Base-by-base conservation (phyloP, 1,140 invertebrate species). In the Heliconius hermathena region DNA sequence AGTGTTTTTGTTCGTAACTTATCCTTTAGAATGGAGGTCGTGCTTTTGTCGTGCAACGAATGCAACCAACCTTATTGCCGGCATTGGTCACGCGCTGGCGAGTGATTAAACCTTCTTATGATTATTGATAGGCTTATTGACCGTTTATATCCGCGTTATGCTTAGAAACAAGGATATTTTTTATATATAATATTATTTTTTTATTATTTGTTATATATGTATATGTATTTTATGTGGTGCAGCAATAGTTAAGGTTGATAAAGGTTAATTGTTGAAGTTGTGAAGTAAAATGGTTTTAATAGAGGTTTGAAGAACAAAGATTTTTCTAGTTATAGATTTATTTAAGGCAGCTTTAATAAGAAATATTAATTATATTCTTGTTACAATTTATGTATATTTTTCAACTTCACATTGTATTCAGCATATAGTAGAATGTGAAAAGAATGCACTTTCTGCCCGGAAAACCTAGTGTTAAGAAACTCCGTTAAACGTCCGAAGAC, bases 21-120 rank as follows among this genome's bases (percentile, higher is more conserved):
- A 80, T 80, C 74, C 70, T 76, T 80, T 75, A 49, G 26, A 49
- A 73, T 80, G 11, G 41, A 80, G 78, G 78, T 66, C 73, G 78
- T 73, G 77, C 76, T 70, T 54, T 82, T 66, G 72, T 74, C 18
- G 38, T 74, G 77, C 77, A 76, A 73, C 71, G 76, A 74, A 74
- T 78, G 76, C 80, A 76, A 52, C 80, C 77, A 73, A 81, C 80
- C 80, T 81, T 81, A 81, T 78, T 79, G 33, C 77, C 66, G 49
- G 38, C 73, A 75, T 76, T 81, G 80, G 77, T 81, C 80, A 81
- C 80, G 80, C 76, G 49, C 74, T 16, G 41, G 46, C 49, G 54
- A 72, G 71, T 78, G 77, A 78, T 72, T 78, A 81, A 76, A 66
- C 60, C 38, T 79, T 71, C 57, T 66, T 75, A 72, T 52, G 73